Evolutionary conservation across 2,888 invertebrate species (phyloP), one percentile per base, ranked within the genome.

Genomic region (Agrochola litura): DNA sequence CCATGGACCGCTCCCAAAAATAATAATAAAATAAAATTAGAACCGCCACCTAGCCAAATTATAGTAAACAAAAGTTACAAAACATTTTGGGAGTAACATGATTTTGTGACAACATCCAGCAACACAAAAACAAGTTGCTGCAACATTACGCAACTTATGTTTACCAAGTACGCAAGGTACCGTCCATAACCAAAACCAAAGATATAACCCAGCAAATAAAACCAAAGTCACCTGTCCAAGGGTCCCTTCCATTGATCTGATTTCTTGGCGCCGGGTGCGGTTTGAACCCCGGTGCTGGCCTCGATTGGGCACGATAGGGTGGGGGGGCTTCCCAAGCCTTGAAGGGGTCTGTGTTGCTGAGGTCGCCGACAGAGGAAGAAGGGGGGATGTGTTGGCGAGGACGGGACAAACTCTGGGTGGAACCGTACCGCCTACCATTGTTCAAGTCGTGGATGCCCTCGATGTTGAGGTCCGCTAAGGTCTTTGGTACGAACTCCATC

Each of bases 401-500:
- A 64, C 93, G 93, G 93, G 96, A 93, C 74, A 96, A 95, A 93
- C 95, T 95, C 88, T 94, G 95, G 86, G 95, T 93, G 95, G 96
- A 96, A 93, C 96, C 96, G 95, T 95, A 97, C 94, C 95, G 95
- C 97, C 97, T 97, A 97, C 97, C 97, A 94, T 97, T 96, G 95
- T 97, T 97, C 96, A 98, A 97, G 95, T 98, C 98, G 92, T 97
- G 97, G 92, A 97, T 93, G 91, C 97, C 97, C 94, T 98, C 98
- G 95, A 99, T 98, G 96, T 98, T 97, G 86, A 99, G 97, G 96
- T 99, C 99, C 83, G 98, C 97, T 91, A 99, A 97, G 81, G 99
- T 98, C 97, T 99, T 99, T 91, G 99, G 99, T 91, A 98, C 98
- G 95, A 99, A 99, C 96, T 99, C 99, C 95, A 98, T 92, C 97